Base-by-base conservation (phyloP, 2,797 vertebrate genomes). In the Microctenopoma stevenorrisi region DNA sequence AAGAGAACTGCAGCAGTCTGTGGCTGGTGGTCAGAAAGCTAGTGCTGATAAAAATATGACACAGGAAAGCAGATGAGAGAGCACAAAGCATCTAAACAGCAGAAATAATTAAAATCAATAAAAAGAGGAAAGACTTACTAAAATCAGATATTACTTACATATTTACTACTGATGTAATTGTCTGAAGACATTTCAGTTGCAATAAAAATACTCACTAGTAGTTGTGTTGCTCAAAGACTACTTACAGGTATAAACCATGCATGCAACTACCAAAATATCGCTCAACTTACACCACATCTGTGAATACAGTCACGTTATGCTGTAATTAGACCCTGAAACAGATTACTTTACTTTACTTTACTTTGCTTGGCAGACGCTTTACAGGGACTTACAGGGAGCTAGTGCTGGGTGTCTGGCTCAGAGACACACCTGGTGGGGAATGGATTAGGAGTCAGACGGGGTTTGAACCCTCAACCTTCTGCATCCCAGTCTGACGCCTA, bases 21-120 rank as follows among this genome's bases (percentile, higher is more conserved):
- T 79, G 86, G 68, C 87, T 94, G 81, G 92, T 89, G 15, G 84
- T 91, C 77, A 95, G 84, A 69, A 95, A 94, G 83, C 93, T 94
- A 81, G 92, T 91, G 84, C 94, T 95, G 74, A 70, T 33, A 59
- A 72, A 40, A 72, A 53, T 59, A 13, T 42, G 22, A 78, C 7
- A 61, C 7, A 14, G 3, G 16, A 16, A 0, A 52, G 28, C 4
- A 40, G 14, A 46, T 59, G 4, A 65, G n/a, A 40, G 8, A 46
- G 25, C 11, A 67, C 11, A 25, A 8, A 38, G 12, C 4, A 25
- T 67, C 6, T 26, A 33, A 16, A 69, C 8, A 37, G 37, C 7
- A 53, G 18, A 25, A 5, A 47, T 12, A 55, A 10, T 57, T 18
- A 18, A n/a, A 40, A 28, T 12, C 13, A 12, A 50, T 48, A 26